A percentile compares a stretch with the other conserved stretches of the same genome.
Evolutionary conservation across 2,113 vertebrate genomes (phyloP).

Genomic region (Epinephelus moara): DNA sequence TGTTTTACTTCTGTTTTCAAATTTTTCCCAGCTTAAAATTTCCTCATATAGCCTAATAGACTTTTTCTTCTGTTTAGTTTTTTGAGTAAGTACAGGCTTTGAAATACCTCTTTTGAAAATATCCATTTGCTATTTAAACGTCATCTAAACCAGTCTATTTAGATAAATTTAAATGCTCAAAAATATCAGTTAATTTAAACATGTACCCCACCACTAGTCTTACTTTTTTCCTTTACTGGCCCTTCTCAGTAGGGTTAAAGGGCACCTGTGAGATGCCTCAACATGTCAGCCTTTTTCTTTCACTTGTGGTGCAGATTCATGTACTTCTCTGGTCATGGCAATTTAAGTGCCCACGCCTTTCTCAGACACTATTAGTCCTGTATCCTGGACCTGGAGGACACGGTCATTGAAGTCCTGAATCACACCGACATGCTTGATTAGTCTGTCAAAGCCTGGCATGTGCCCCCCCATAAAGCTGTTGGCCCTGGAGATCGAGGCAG

Average conservation of each 20-base stretch:
- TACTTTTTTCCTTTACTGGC: neutral
- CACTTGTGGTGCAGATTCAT: conserved; percentile 40
- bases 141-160: neutral
- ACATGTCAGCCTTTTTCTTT: conserved; percentile 48
- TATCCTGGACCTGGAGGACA: conserved; percentile 68
- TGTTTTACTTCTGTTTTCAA: conserved; percentile 13
- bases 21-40: neutral
- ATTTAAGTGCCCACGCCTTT: conserved; percentile 71
- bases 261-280: conserved; percentile 52
- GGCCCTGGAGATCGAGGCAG: conserved; percentile 48
- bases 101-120: neutral
- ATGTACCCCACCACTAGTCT: neutral
- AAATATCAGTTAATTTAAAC: neutral
- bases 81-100: neutral
- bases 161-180: neutral
- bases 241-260: neutral
- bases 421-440: conserved; percentile 77
- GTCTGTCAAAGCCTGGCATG: conserved; percentile 75
- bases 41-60: rapidly evolving
- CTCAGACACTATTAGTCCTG: conserved; percentile 67
- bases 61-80: neutral
- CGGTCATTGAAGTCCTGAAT: conserved; percentile 73
- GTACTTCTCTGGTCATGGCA: conserved; percentile 64
- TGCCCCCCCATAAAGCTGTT: conserved; percentile 69
- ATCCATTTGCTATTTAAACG: neutral